phyloP scores from a whole-genome alignment of 2,888 invertebrate genomes.

The Yponomeuta evonymella region DNA sequence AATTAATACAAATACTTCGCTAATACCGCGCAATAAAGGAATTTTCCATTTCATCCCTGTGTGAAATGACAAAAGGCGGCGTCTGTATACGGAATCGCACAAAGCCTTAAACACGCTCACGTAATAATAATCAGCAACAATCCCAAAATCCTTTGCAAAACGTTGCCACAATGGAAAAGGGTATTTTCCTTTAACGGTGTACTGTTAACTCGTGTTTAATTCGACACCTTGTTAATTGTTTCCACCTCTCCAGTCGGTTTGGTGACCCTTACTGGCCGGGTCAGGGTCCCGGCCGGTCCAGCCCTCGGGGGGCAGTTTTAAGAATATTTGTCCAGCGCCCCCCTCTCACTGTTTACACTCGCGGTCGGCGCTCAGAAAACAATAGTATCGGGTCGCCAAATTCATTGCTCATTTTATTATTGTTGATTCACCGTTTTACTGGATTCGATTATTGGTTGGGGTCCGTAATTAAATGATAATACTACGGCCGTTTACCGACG shows the following conservation, averaged over 20 bases:
- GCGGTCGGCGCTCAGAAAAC: slow-evolving; percentile 71
- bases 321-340: slow-evolving; percentile 72
- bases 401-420: slow-evolving; percentile 77
- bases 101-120: slow-evolving; percentile 63
- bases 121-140: slow-evolving; percentile 70
- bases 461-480: slow-evolving; percentile 72
- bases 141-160: slow-evolving; percentile 71
- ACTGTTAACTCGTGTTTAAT: slow-evolving; percentile 75
- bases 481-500: slow-evolving; percentile 67
- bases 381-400: slow-evolving; percentile 63
- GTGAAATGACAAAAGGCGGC: slow-evolving; percentile 26
- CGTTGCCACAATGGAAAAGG: slow-evolving; percentile 70
- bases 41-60: slow-evolving; percentile 7
- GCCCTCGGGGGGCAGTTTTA: slow-evolving; percentile 63
- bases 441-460: slow-evolving; percentile 73
- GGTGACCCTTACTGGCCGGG: slow-evolving; percentile 58
- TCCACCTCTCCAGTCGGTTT: slow-evolving; percentile 68
- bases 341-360: slow-evolving; percentile 57
- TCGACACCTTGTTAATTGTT: slow-evolving; percentile 77
- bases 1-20: slow-evolving; percentile 10
- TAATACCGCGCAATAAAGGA: slow-evolving; percentile 11
- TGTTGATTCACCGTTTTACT: slow-evolving; percentile 72
- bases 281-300: slow-evolving; percentile 42
- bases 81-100: slow-evolving; percentile 56
- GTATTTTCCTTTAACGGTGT: slow-evolving; percentile 71